Evolutionary conservation across 2,113 vertebrate species (phyloP), one percentile per base, ranked within the genome.

Genomic region (Potamarius usumacintae): DNA sequence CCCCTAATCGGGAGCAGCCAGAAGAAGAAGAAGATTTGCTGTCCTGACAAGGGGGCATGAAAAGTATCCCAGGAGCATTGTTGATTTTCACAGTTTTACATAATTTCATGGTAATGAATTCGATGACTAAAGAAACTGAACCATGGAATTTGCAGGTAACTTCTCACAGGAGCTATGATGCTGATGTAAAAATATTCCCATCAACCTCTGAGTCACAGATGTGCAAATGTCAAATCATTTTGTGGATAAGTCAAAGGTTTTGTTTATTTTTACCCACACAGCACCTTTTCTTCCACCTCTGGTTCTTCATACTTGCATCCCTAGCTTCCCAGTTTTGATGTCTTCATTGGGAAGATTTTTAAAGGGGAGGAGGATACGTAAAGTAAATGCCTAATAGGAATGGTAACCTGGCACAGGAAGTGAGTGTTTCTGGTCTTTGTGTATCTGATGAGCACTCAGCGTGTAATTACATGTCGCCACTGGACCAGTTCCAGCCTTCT

Each of bases 381-480:
- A 85, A 85, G 85, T 87, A 69, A 83, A 88, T 50, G 34, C 52
- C 84, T 89, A 80, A 89, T 90, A 90, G 27, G 50, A 77, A 72
- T 72, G 50, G 62, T 20, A 81, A 58, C 84, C 67, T 87, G 86
- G 74, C 74, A 83, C 72, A 58, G 85, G 17, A 27, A 52, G 67
- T 52, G 67, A 85, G 74, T 14, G 42, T 67, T 27, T 71, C 30
- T 74, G 81, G 77, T 86, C 89, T 83, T 85, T 86, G 88, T 72
- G 86, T 80, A 53, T 57, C 34, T 88, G 84, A 81, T 86, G 88
- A 84, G 74, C 81, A n/a, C 81, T 88, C 88, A 86, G 88, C 34
- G 30, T 53, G 30, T 89, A 91, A 91, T 90, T 91, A 85, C 88
- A 85, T 78, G 79, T 78, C 22, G 42, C 62, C 84, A 30, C 65